phyloP scores from a whole-genome alignment of 2,888 invertebrate species.

The Drosophila ezoana region DNA sequence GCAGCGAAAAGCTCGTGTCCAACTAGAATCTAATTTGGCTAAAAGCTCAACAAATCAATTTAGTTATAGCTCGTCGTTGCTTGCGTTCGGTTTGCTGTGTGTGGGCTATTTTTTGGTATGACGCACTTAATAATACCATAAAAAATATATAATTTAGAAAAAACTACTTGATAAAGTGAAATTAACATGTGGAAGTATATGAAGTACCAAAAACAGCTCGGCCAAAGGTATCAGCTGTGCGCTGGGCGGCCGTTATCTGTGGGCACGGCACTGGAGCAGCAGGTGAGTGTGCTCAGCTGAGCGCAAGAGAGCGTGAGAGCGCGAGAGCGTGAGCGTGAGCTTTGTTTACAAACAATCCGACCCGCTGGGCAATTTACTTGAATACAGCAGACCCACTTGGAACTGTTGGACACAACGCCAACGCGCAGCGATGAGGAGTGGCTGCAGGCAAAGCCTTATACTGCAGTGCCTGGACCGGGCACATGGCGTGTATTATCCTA shows the following conservation, averaged over 20 bases:
- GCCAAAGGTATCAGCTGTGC: conserved; percentile 45
- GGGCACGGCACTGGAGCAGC: conserved; percentile 44
- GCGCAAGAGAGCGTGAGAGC: conserved; percentile 8
- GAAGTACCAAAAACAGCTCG: background rate
- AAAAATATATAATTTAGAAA: background rate
- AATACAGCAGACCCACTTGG: conserved; percentile 45
- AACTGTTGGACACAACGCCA: conserved; percentile 38
- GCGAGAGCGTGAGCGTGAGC: background rate
- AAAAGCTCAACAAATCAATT: background rate
- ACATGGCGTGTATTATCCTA: conserved; percentile 57
- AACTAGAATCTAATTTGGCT: background rate
- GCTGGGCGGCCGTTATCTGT: conserved; percentile 28
- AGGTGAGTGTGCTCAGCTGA: conserved; percentile 59
- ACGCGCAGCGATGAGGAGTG: conserved; percentile 69
- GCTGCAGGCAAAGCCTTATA: conserved; percentile 70
- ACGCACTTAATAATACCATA: background rate
- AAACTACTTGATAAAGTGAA: background rate
- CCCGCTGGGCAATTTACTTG: conserved; percentile 31
- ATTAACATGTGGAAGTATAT: conserved; percentile 39
- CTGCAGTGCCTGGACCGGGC: conserved; percentile 76
- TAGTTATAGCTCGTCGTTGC: conserved; percentile 32
- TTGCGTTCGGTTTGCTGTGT: conserved; percentile 30
- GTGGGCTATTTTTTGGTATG: background rate
- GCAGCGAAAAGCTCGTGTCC: background rate
- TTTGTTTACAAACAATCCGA: conserved; percentile 65